phyloP scores from a whole-genome alignment of 2,113 vertebrate species.

The Nannobrachium achirus region DNA sequence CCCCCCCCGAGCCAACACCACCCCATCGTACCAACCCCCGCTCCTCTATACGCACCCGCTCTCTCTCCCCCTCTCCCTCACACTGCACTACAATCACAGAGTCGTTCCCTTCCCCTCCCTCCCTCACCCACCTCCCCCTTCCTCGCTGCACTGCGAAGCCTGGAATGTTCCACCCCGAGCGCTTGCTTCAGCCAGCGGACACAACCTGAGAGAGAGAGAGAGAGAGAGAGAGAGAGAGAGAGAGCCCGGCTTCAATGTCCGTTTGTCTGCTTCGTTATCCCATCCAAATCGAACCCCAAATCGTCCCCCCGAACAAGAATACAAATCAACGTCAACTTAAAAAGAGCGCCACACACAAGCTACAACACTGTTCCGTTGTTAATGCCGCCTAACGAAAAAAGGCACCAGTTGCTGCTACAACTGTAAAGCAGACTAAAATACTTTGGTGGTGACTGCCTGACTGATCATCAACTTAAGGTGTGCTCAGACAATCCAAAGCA shows the following conservation, averaged over 20 bases:
- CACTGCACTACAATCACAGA: slow-evolving; percentile 65
- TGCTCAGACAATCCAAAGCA: background rate
- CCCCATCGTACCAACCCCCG: slow-evolving; percentile 45
- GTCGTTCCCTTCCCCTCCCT: slow-evolving; percentile 4
- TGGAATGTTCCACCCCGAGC: slow-evolving; percentile 76
- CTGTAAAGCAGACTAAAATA: background rate
- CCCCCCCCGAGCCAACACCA: slow-evolving; percentile 17
- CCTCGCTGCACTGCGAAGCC: slow-evolving; percentile 59
- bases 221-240: too few species aligned
- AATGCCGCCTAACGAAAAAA: background rate
- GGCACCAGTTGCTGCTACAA: background rate
- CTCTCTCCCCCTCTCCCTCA: slow-evolving; percentile 17
- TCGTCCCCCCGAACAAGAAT: background rate
- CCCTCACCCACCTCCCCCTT: slow-evolving; percentile 37
- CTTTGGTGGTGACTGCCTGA: background rate
- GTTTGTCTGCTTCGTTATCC: background rate
- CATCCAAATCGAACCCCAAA: background rate
- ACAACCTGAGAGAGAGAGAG: slow-evolving; percentile 62
- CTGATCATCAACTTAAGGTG: background rate
- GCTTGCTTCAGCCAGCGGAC: slow-evolving; percentile 67
- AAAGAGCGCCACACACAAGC: too few species aligned
- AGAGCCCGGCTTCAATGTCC: slow-evolving; percentile 42
- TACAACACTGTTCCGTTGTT: too few species aligned
- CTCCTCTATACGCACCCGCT: slow-evolving; percentile 22
- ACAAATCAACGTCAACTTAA: background rate